Percentiles rank a stretch among this genome's conserved stretches.
Conservation (phyloP, 2,113 vertebrate genomes). For the Hippoglossus stenolepis region DNA sequence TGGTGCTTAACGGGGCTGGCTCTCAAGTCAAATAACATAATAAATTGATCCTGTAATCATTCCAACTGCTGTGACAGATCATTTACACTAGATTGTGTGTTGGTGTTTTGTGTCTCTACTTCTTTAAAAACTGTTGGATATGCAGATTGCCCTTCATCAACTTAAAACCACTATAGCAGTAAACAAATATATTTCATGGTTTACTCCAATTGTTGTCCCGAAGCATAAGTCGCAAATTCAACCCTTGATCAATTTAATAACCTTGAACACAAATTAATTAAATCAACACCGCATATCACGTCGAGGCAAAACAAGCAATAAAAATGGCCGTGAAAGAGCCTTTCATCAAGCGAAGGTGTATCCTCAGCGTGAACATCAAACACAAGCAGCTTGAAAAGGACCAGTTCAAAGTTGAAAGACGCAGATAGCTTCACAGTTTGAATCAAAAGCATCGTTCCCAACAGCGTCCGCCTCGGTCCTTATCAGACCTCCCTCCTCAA, state of each 20-base stretch:
- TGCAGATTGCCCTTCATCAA: neutral
- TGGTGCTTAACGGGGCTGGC: conserved; percentile 14
- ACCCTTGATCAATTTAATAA: conserved; percentile 8
- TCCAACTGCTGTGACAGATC: conserved; percentile 19
- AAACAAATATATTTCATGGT: conserved; percentile 1
- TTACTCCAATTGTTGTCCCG: neutral
- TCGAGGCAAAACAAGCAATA: neutral
- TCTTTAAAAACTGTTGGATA: neutral
- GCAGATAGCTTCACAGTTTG: conserved; percentile 22
- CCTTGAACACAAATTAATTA: conserved; percentile 32
- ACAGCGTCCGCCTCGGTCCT: conserved; percentile 11
- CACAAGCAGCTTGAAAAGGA: conserved; percentile 10
- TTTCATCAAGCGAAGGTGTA: conserved; percentile 35
- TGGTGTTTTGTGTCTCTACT: no score
- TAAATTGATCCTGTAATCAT: conserved; percentile 26
- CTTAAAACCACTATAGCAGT: neutral
- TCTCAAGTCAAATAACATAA: conserved; percentile 42
- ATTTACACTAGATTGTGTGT: neutral
- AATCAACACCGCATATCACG: conserved; percentile 16
- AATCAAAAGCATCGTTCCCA: conserved; percentile 10
- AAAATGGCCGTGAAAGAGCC: neutral
- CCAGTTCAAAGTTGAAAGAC: conserved; percentile 43
- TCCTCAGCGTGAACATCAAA: conserved; percentile 43
- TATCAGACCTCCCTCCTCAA: conserved; percentile 29
- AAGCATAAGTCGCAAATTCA: conserved; percentile 2